Base-by-base conservation (phyloP, 1,140 invertebrate genomes). In the Calliphora vicina region DNA sequence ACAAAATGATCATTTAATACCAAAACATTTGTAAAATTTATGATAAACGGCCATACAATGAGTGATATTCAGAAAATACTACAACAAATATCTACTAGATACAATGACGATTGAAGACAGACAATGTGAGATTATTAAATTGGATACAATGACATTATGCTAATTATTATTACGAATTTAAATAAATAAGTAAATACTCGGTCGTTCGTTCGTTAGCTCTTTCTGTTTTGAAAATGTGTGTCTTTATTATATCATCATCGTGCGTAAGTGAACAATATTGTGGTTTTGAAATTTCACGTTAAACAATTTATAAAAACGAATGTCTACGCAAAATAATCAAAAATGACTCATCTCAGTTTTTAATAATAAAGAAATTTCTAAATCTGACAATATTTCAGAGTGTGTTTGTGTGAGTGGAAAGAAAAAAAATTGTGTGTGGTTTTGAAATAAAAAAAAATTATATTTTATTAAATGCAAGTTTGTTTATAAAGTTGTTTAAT, bases 231-330 rank as follows among this genome's bases (percentile, higher is more conserved):
- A 35, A 35, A 35, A 35, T 35, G 35, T 35, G 35, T 35, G 35
- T 35, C 35, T 35, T 35, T n/a, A n/a, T 35, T 35, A 50, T 17
- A 15, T 23, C 9, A 67, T 20, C 61, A 23, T 67, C 20, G 61
- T 67, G 61, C 61, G 61, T 67, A 67, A 67, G 12, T n/a, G 61
- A 23, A 17, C 17, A 67, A 10, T 67, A 15, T 57, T 57, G 61
- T 67, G 61, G 61, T 67, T 67, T 67, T 25, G 61, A 67, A 23
- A 67, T 67, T 67, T 67, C 20, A 67, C 61, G 61, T 67, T 25
- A 57, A 67, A 67, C 6, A 23, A 23, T 20, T 67, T 67, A 67
- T 67, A 9, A 67, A 67, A 23, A 67, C 45, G 4, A 67, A 67
- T 57, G 45, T 57, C 15, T 57, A 57, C 50, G 50, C 50, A 57